Evolutionary conservation across 1,140 invertebrate genomes (phyloP).

Genomic region (Drosophila sp.): DNA sequence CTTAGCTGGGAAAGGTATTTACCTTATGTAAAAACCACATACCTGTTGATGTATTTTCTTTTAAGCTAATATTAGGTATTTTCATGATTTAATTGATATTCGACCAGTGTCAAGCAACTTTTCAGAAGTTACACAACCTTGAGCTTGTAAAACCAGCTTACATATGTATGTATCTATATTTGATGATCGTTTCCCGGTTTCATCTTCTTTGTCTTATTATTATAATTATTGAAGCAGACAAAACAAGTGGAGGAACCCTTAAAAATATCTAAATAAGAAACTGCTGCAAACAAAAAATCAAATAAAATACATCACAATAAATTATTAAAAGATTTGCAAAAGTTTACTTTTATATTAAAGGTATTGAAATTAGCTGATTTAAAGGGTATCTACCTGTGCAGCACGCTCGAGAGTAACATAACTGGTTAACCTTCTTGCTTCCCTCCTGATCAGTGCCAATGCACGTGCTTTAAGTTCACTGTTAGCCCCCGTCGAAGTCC

Average conservation of each 20-base stretch:
- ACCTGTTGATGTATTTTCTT: too few species aligned
- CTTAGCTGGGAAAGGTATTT: neutral
- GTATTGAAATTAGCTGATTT: neutral
- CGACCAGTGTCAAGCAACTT: slow-evolving; percentile 52
- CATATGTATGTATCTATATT: too few species aligned
- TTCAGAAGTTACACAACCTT: slow-evolving; percentile 56
- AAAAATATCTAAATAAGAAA: too few species aligned
- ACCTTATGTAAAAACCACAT: too few species aligned
- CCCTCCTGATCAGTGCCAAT: neutral
- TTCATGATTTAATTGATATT: slow-evolving; percentile 7
- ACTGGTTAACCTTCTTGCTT: neutral
- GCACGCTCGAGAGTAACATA: neutral
- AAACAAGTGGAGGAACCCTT: slow-evolving; percentile 26
- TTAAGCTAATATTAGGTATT: too few species aligned
- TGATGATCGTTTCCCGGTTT: slow-evolving; percentile 38
- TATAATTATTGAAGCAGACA: slow-evolving; percentile 10
- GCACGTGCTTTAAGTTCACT: neutral
- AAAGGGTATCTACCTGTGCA: slow-evolving; percentile 5
- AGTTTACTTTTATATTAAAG: too few species aligned
- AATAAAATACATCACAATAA: neutral
- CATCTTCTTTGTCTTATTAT: slow-evolving; percentile 1
- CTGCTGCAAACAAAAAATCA: slow-evolving; percentile 4
- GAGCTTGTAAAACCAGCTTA: slow-evolving; percentile 71
- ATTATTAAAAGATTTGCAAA: too few species aligned
- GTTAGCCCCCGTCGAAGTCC: neutral